phyloP scores from a whole-genome alignment of 2,888 invertebrate species.

The Bellardia bayeri region DNA sequence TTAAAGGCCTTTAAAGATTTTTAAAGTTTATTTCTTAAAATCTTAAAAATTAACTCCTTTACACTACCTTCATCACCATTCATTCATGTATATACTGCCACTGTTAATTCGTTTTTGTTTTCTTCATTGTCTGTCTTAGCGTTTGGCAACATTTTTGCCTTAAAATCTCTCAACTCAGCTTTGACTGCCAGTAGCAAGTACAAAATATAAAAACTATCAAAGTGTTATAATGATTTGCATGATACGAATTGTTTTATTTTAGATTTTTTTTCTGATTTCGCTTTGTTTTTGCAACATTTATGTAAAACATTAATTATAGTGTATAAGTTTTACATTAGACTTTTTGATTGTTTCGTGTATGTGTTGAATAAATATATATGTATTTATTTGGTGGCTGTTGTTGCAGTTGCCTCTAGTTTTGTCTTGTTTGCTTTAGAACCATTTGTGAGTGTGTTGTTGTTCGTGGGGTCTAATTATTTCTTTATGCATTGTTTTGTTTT shows the following conservation, averaged over 20 bases:
- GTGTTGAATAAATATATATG: slow-evolving; percentile 53
- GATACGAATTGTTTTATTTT: slow-evolving; percentile 50
- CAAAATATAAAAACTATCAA: not conserved
- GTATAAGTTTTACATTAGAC: slow-evolving; percentile 30
- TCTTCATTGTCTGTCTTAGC: not conserved
- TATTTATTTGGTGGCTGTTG: slow-evolving; percentile 18
- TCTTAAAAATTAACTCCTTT: slow-evolving; percentile 24
- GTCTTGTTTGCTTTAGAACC: slow-evolving; percentile 39
- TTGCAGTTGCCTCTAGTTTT: slow-evolving; percentile 9
- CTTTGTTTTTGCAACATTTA: slow-evolving; percentile 41
- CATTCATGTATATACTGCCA: slow-evolving; percentile 33
- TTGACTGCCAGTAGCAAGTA: not conserved
- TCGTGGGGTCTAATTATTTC: slow-evolving; percentile 50
- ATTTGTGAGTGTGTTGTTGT: slow-evolving; percentile 17
- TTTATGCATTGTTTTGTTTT: slow-evolving; percentile 14
- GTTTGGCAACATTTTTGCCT: slow-evolving; percentile 6
- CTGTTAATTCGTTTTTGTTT: slow-evolving; percentile 4
- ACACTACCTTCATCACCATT: not conserved
- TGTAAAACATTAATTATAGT: slow-evolving; percentile 65
- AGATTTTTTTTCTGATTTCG: not conserved
- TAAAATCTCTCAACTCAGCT: not conserved
- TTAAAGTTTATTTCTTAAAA: too few species aligned
- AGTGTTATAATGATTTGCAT: slow-evolving; percentile 59
- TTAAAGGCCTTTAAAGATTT: too few species aligned
- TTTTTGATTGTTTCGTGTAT: slow-evolving; percentile 19